A percentile compares a stretch with the other conserved stretches of the same genome.
These are phyloP conservation scores for Hymenopus coronatus DNA, from an alignment of 2,888 invertebrate species.

Conservation along the genomic window DNA sequence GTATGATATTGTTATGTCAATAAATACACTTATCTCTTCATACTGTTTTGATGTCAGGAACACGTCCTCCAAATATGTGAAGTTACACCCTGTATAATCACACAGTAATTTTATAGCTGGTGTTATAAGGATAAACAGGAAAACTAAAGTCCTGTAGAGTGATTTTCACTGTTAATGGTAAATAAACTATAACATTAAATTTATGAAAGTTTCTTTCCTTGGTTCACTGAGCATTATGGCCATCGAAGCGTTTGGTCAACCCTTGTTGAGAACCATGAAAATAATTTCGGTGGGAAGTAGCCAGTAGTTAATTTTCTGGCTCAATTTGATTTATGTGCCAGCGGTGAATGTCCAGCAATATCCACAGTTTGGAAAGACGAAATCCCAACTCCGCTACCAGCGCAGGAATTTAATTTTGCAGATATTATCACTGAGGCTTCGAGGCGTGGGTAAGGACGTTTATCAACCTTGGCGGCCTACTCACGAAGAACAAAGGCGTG, in stretches of 20 bases:
- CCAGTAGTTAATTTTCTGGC: neutral
- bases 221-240: too few relatives aligned
- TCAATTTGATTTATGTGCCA: neutral
- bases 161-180: too few relatives aligned
- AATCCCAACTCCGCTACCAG: neutral
- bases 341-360: neutral
- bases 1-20: too few relatives aligned
- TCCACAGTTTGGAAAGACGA: neutral
- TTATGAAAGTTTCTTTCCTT: too few relatives aligned
- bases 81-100: too few relatives aligned
- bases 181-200: too few relatives aligned
- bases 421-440: neutral
- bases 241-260: neutral
- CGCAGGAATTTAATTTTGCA: neutral
- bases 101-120: too few relatives aligned
- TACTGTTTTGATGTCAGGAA: too few relatives aligned
- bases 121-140: too few relatives aligned
- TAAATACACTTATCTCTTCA: too few relatives aligned
- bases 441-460: neutral
- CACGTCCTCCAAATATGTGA: too few relatives aligned
- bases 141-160: too few relatives aligned
- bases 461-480: neutral
- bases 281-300: neutral
- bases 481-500: neutral
- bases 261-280: neutral